phyloP scores from a whole-genome alignment of 2,113 vertebrate species.

The Lepisosteus osseus region DNA sequence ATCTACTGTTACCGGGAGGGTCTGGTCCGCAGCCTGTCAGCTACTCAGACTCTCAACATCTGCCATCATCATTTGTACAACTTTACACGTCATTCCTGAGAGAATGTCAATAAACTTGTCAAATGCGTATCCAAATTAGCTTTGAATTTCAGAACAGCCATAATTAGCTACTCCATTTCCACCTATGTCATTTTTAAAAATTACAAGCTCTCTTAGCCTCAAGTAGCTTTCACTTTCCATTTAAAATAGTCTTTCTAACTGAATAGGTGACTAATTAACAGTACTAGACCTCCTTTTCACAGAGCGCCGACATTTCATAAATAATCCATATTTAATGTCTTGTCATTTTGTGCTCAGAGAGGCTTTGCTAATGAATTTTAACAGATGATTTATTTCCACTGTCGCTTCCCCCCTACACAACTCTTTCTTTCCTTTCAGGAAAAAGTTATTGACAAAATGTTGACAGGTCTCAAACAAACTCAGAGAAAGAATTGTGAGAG shows the following conservation, averaged over 20 bases:
- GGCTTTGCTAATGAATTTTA: slow-evolving; percentile 75
- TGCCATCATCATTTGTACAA: no score
- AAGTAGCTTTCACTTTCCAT: slow-evolving; percentile 67
- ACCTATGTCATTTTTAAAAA: slow-evolving; percentile 63
- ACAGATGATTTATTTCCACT: slow-evolving; percentile 67
- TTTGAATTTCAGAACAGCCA: slow-evolving; percentile 59
- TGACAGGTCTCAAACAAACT: background rate
- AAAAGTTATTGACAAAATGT: background rate
- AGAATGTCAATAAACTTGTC: slow-evolving; percentile 68
- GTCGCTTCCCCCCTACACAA: slow-evolving; percentile 35
- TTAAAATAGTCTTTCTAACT: slow-evolving; percentile 69
- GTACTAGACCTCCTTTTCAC: slow-evolving; percentile 63
- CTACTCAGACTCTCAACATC: no score
- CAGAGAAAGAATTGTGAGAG: no score
- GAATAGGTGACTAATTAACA: slow-evolving; percentile 78
- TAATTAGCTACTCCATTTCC: slow-evolving; percentile 70
- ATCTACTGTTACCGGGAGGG: no score
- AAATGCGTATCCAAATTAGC: slow-evolving; percentile 60
- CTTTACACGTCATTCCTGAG: slow-evolving; percentile 42
- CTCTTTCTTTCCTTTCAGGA: slow-evolving; percentile 22
- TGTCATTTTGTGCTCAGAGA: slow-evolving; percentile 74
- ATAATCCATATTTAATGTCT: slow-evolving; percentile 78
- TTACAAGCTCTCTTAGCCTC: slow-evolving; percentile 58
- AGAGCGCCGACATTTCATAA: slow-evolving; percentile 72
- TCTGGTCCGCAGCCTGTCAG: no score